Base-by-base conservation (phyloP, 2,888 invertebrate genomes). In the Listrodromus nycthemerus region DNA sequence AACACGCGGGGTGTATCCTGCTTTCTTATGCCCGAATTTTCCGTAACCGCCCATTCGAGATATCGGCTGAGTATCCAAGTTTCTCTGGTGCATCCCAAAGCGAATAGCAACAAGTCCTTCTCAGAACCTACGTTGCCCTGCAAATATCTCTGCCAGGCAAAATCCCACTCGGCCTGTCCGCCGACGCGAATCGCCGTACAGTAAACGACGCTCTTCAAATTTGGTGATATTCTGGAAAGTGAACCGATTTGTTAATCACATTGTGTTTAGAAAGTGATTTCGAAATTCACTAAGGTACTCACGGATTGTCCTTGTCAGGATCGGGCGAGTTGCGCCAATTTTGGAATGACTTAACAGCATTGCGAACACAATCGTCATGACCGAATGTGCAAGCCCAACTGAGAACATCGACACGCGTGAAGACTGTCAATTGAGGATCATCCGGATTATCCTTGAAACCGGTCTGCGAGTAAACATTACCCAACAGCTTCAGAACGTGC, bases 161-260 rank as follows among this genome's bases (percentile, higher is more conserved):
- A 98, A 85, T 97, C 95, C 98, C 98, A 99, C 91, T 98, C 98
- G 0, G 95, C 94, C 86, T 97, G 96, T 0, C 97, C 97, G 0
- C 98, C 98, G 10, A 96, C 95, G 78, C 96, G 95, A 7, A 99
- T 96, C 0, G 97, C 98, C 1, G 97, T 96, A 91, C 98, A 98
- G 93, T 98, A 98, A 0, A 98, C 97, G 0, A 97, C 96, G 33
- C 95, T 95, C 67, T 97, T 96, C 52, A 98, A 93, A 91, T 98
- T 98, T 0, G 97, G 97, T 30, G 97, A 96, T 87, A 98, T 97
- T 30, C 97, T 97, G 91, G 1, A 89, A 87, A 61, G 30, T 5
- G 19, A 61, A 30, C 13, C 27, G 16, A 30, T 61, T 61, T 6
- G 30, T 61, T 27, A 30, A 16, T n/a, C 16, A 16, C n/a, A 7